Base-by-base conservation (phyloP, 1,140 invertebrate genomes). In the Trichonephila clavata region DNA sequence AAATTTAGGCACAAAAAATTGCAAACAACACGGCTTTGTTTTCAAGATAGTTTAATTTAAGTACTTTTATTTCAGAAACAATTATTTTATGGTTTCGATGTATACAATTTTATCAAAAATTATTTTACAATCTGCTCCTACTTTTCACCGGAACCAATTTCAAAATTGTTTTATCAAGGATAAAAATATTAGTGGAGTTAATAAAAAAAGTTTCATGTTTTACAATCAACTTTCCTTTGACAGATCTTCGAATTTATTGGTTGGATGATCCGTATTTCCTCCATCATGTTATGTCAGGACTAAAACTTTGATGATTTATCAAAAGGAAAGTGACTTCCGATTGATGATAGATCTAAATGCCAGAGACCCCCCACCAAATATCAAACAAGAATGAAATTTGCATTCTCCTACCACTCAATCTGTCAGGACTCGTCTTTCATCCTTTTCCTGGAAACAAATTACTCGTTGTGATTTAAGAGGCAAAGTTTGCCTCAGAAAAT, bases 371-470 rank as follows among this genome's bases (percentile, higher is more conserved):
- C 71, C 57, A 8, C 50, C 71, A 50, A 84, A 84, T 80, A 81
- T 92, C 77, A 92, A 84, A 92, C 80, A 92, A 92, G 90, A 92
- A 92, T 84, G 80, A 84, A 92, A 92, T 92, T 92, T 92, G 90
- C 90, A 92, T 92, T 92, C 50, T 83, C 21, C 77, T 81, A 60
- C 65, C 24, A 39, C 80, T 83, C 80, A 92, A 92, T 92, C 90
- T 92, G 90, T 92, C 90, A 92, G 20, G 27, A 90, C 39, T 89
- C n/a, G 57, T 90, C 71, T 90, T 59, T 90, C 50, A n/a, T 21
- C 81, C 57, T 60, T 61, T 20, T 81, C 13, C 4, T 57, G 50
- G 32, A 92, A 92, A 92, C 80, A 84, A 92, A 92, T 92, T 92
- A 84, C 60, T 83, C 57, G n/a, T 57, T 84, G 90, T 92, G 90